Conservation (phyloP, 2,797 vertebrate genomes). For the Sandelia bainsii region DNA sequence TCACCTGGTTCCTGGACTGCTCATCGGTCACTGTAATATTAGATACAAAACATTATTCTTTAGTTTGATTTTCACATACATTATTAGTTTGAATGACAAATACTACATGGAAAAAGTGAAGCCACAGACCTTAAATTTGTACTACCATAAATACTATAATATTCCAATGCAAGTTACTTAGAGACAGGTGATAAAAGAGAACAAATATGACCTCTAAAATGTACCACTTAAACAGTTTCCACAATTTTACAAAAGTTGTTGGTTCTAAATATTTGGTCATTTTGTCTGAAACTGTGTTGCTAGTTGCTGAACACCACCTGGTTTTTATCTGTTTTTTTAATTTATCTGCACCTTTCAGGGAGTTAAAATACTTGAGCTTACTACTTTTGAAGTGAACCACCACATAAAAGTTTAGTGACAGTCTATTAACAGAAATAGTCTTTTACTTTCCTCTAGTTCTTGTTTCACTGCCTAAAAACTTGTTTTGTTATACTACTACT, state of each 20-base stretch:
- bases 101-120: constrained; percentile 61
- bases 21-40: constrained; percentile 9
- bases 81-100: constrained; percentile 53
- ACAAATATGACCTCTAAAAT: constrained; percentile 46
- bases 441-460: constrained; percentile 22
- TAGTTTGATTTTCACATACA: constrained; percentile 54
- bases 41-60: constrained; percentile 39
- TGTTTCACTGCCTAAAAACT: constrained; percentile 22
- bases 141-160: constrained; percentile 59
- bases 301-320: constrained; percentile 22
- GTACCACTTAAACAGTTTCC: constrained; percentile 24
- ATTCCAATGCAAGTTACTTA: constrained; percentile 52
- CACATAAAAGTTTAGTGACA: constrained; percentile 22
- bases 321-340: constrained; percentile 6
- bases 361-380: constrained; percentile 33
- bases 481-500: constrained; percentile 34
- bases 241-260: constrained; percentile 28
- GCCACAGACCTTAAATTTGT: constrained; percentile 53
- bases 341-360: constrained; percentile 13
- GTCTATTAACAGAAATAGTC: constrained; percentile 61
- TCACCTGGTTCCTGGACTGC: constrained; percentile 34
- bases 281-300: constrained; percentile 28
- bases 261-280: constrained; percentile 21
- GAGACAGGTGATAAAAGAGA: constrained; percentile 43
- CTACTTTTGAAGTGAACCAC: constrained; percentile 39